Evolutionary conservation across 2,113 vertebrate species (phyloP).

Genomic region (Etheostoma spectabile): DNA sequence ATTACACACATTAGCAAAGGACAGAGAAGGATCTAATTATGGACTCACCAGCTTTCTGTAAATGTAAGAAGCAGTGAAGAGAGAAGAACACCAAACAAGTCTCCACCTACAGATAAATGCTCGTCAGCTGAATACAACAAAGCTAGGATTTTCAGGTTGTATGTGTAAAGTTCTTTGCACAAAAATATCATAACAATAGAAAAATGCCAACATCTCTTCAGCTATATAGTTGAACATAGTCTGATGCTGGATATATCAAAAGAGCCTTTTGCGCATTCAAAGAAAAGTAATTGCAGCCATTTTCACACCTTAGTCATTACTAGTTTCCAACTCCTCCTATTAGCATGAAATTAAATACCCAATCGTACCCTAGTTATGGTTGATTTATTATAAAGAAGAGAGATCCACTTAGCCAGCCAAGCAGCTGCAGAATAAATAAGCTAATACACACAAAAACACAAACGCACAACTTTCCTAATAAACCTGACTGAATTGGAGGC

Average conservation of each 20-base stretch:
- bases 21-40: neutral
- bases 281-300: neutral
- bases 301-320: neutral
- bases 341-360: neutral
- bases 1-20: neutral
- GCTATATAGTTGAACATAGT: neutral
- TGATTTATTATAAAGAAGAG: neutral
- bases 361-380: neutral
- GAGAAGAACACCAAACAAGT: neutral
- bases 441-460: conserved; percentile 15
- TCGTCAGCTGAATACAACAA: neutral
- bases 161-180: neutral
- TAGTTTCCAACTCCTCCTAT: neutral
- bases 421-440: conserved; percentile 14
- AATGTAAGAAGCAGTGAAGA: neutral
- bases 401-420: neutral
- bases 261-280: neutral
- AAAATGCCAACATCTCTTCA: neutral
- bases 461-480: conserved; percentile 40
- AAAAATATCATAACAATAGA: neutral
- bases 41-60: neutral
- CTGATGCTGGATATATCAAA: neutral
- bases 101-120: neutral
- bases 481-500: conserved; percentile 39
- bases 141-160: too few relatives aligned